phyloP scores from a whole-genome alignment of 2,797 vertebrate species.

The Centropyge bicolor region DNA sequence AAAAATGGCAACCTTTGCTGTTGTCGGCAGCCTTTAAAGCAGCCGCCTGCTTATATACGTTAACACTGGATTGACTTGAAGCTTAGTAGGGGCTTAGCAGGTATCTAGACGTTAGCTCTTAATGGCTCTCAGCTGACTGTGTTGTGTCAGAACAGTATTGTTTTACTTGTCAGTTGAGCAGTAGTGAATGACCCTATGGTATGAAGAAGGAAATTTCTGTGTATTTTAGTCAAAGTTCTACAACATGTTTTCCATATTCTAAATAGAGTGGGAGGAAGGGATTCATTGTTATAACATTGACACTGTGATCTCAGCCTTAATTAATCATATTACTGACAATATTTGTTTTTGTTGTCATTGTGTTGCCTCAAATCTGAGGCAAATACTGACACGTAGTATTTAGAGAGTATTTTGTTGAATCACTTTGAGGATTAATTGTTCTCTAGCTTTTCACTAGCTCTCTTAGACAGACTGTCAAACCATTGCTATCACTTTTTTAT shows the following conservation, averaged over 20 bases:
- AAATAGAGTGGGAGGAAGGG: background rate
- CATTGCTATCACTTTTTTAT: background rate
- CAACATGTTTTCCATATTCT: background rate
- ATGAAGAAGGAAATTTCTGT: background rate
- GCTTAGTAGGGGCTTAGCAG: conserved; percentile 22
- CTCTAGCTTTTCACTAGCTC: background rate
- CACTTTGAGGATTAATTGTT: background rate
- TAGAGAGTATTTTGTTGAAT: background rate
- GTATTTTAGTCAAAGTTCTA: background rate
- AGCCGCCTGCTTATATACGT: conserved; percentile 17
- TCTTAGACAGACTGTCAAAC: background rate
- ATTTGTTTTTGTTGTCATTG: background rate
- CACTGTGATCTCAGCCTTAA: background rate
- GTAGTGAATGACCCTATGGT: background rate
- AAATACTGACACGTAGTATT: no score
- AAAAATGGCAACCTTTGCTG: conserved; percentile 7
- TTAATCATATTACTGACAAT: background rate
- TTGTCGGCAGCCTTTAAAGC: conserved; percentile 18
- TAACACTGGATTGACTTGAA: conserved; percentile 40
- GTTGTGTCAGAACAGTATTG: conserved; percentile 14
- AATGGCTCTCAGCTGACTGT: conserved; percentile 33
- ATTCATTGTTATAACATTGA: background rate
- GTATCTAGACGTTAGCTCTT: conserved; percentile 24
- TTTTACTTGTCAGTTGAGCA: conserved; percentile 3
- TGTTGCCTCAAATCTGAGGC: background rate